Percentiles rank a stretch among this genome's conserved stretches.
phyloP scores from a whole-genome alignment of 2,888 invertebrate species.

The Macroteleia sp. region DNA sequence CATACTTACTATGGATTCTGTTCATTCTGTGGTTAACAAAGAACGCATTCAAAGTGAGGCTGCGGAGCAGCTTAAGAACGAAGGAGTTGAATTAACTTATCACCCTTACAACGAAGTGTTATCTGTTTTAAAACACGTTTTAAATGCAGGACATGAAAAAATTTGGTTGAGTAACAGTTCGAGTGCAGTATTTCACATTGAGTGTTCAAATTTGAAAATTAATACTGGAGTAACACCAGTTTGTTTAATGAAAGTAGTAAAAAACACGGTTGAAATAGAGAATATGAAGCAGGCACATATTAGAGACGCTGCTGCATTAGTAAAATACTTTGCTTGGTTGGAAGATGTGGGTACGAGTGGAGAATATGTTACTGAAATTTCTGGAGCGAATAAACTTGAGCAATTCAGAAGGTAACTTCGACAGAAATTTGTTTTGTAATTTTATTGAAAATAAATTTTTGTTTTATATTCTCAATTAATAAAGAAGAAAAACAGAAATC shows the following conservation, averaged over 20 bases:
- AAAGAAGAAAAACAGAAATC: too few relatives aligned
- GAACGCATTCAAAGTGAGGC: too few relatives aligned
- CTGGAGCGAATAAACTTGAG: too few relatives aligned
- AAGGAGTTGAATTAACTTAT: conserved; percentile 85
- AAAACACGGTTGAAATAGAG: conserved; percentile 92
- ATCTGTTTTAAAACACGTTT: conserved; percentile 84
- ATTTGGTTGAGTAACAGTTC: conserved; percentile 87
- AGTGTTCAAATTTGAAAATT: conserved; percentile 84
- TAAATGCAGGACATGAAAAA: conserved; percentile 83
- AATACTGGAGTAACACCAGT: conserved; percentile 91
- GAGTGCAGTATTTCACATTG: conserved; percentile 87
- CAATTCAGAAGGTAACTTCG: too few relatives aligned
- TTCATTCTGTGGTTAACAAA: too few relatives aligned
- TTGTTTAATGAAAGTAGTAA: conserved; percentile 92
- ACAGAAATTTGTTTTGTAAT: too few relatives aligned
- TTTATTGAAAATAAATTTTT: too few relatives aligned
- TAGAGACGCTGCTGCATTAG: conserved; percentile 92
- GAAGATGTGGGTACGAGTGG: conserved; percentile 88
- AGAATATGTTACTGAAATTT: conserved; percentile 84
- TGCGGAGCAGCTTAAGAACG: conserved; percentile 86
- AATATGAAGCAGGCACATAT: conserved; percentile 92
- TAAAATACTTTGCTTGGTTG: conserved; percentile 93
- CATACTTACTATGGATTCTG: too few relatives aligned
- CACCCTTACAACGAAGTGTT: conserved; percentile 86
- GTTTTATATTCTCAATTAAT: too few relatives aligned